Percentiles rank a stretch among this genome's conserved stretches.
phyloP scores from a whole-genome alignment of 2,797 vertebrate genomes.

The Lepus townsendii region DNA sequence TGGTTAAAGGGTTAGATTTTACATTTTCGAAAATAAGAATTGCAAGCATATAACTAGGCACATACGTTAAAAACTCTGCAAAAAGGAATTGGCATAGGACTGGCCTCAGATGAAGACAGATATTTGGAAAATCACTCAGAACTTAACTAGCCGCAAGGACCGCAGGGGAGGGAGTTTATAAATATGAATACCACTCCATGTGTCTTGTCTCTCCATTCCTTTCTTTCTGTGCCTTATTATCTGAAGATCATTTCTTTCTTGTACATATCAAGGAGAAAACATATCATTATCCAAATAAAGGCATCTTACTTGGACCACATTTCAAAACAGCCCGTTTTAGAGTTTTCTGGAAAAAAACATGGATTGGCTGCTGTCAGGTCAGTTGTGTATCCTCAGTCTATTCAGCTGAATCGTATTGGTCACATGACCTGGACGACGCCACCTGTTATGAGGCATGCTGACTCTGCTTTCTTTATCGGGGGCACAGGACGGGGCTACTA shows the following conservation, averaged over 20 bases:
- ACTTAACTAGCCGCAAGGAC: background rate
- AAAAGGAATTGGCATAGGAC: background rate
- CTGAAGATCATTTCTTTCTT: background rate
- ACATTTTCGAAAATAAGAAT: background rate
- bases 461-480: background rate
- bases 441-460: background rate
- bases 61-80: background rate
- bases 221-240: background rate
- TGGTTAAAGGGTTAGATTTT: background rate
- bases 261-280: background rate
- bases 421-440: background rate
- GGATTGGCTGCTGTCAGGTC: background rate
- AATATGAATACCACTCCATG: background rate
- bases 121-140: background rate
- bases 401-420: background rate
- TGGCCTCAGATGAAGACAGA: no score
- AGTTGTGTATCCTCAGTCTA: background rate
- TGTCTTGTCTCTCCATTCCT: background rate
- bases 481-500: background rate
- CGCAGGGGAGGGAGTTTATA: rapidly evolving
- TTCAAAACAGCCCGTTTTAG: background rate
- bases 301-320: background rate
- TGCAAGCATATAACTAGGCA: background rate
- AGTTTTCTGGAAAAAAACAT: background rate
- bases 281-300: background rate